phyloP scores from a whole-genome alignment of 2,113 vertebrate species.

The Misgurnus mizolepis region DNA sequence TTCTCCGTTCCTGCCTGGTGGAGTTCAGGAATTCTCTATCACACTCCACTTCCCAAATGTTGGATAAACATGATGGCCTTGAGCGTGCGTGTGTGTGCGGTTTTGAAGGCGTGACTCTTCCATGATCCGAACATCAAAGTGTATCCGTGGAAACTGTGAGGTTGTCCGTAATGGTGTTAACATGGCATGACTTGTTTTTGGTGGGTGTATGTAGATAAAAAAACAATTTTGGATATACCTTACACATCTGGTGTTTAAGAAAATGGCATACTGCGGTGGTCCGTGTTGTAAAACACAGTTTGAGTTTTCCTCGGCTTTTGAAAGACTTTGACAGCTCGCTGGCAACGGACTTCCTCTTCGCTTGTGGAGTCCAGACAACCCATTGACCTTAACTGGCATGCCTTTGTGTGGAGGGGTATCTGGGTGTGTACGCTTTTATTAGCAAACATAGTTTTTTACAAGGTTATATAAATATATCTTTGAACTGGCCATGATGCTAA shows the following conservation, averaged over 20 bases:
- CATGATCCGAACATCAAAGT: constrained; percentile 38
- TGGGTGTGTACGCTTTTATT: neutral
- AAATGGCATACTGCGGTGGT: constrained; percentile 15
- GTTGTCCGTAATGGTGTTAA: constrained; percentile 16
- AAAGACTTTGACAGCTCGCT: constrained; percentile 42
- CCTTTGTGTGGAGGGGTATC: neutral
- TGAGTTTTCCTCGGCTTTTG: constrained; percentile 4
- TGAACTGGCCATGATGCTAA: neutral
- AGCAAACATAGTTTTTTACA: neutral
- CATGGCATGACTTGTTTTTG: constrained; percentile 42
- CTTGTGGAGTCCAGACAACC: constrained; percentile 35
- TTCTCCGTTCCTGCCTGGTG: constrained; percentile 37
- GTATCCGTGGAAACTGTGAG: constrained; percentile 40
- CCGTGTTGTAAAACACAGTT: constrained; percentile 14
- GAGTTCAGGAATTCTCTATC: constrained; percentile 43
- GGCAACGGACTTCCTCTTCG: constrained; percentile 39
- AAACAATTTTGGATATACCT: neutral
- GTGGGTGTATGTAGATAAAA: neutral
- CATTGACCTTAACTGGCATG: constrained; percentile 18
- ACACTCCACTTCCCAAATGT: constrained; percentile 33
- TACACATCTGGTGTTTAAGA: constrained; percentile 29
- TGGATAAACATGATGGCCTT: constrained; percentile 40
- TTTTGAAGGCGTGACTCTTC: constrained; percentile 24
- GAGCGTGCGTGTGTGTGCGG: constrained; percentile 44
- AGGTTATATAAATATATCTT: constrained; percentile 13